Conservation (phyloP, 2,113 vertebrate genomes). For the Antigone vipio region DNA sequence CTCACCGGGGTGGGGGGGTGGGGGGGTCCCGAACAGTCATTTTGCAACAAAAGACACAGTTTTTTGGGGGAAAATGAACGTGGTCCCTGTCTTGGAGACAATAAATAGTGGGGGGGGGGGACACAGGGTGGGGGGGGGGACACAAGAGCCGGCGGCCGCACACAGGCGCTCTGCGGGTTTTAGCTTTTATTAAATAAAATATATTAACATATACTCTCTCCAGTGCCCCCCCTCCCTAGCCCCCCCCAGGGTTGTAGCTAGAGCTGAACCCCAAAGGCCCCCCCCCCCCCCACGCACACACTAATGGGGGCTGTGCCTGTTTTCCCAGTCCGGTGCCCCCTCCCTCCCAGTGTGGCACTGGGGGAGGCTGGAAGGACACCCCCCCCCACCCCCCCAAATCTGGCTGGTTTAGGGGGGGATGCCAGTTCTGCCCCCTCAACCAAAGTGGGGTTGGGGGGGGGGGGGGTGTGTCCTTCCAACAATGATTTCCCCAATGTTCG, state of each 20-base stretch:
- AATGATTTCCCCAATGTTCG: not conserved
- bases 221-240: not conserved
- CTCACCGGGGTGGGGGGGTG: not conserved
- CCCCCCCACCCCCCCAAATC: not conserved
- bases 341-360: not conserved
- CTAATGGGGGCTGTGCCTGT: not conserved
- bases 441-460: not conserved
- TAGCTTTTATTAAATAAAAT: conserved; percentile 5
- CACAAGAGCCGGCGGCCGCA: not conserved
- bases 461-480: not conserved
- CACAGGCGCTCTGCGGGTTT: not conserved
- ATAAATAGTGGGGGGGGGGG: not conserved
- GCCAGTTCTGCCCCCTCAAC: not conserved
- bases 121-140: not conserved
- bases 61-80: not conserved
- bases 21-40: not conserved
- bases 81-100: not conserved
- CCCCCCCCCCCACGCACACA: not conserved
- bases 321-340: not conserved
- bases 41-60: not conserved
- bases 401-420: not conserved
- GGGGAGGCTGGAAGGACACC: not conserved
- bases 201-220: not conserved
- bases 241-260: not conserved
- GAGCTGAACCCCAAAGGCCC: not conserved